phyloP scores from a whole-genome alignment of 2,888 invertebrate genomes.

The Xestia c-nigrum region DNA sequence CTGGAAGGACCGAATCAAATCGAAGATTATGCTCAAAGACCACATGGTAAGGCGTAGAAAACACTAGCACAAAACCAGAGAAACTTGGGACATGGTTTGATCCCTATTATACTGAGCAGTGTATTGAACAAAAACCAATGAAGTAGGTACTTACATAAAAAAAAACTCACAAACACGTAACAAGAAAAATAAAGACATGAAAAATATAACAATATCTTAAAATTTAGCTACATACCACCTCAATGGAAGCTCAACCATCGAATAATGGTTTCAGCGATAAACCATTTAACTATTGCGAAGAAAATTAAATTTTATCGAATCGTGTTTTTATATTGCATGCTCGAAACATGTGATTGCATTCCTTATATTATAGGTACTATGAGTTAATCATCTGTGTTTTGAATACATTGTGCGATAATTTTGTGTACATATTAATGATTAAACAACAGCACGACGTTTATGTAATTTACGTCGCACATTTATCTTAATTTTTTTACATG shows the following conservation, averaged over 20 bases:
- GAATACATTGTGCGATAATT: constrained; percentile 4
- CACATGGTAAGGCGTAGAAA: too few relatives aligned
- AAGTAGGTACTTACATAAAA: not conserved
- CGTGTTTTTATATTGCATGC: constrained; percentile 46
- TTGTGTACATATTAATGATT: not conserved
- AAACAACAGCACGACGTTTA: not conserved
- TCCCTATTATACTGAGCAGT: not conserved
- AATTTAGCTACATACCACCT: constrained; percentile 42
- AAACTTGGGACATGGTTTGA: not conserved
- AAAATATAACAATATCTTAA: constrained; percentile 1
- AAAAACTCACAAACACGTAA: not conserved
- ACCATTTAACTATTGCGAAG: constrained; percentile 30
- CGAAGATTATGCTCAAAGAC: not conserved
- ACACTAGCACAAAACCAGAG: not conserved
- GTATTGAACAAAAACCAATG: not conserved
- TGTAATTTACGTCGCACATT: not conserved
- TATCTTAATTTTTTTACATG: not conserved
- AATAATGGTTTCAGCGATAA: constrained; percentile 56
- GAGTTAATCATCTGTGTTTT: not conserved
- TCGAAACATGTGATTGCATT: constrained; percentile 42
- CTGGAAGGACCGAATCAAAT: too few relatives aligned
- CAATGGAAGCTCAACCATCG: constrained; percentile 5
- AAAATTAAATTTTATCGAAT: constrained; percentile 56
- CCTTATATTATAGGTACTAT: not conserved
- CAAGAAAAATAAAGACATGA: not conserved